A percentile compares a stretch with the other conserved stretches of the same genome.
Conservation (phyloP, 2,797 vertebrate genomes). For the Muscicapa comitata region DNA sequence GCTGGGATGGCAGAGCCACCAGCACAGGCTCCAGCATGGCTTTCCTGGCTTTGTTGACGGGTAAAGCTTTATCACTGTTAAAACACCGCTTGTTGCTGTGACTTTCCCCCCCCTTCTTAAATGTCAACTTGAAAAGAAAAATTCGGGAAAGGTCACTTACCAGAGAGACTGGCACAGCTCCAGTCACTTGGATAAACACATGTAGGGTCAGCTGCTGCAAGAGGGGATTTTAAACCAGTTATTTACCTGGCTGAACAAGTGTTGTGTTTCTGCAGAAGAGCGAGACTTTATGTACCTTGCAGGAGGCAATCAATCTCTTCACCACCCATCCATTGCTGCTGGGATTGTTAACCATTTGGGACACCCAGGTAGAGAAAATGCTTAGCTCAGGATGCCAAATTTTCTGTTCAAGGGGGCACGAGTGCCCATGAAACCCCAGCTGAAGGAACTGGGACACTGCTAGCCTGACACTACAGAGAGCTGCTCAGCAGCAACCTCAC, state of each 20-base stretch:
- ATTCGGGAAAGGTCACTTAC: slow-evolving; percentile 60
- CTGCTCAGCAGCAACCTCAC: not conserved
- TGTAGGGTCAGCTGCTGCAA: slow-evolving; percentile 16
- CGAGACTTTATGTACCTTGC: not conserved
- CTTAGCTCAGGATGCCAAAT: not conserved
- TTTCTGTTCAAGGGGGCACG: not conserved
- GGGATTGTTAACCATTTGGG: not conserved
- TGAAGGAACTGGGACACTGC: not conserved
- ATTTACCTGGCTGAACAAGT: slow-evolving; percentile 28
- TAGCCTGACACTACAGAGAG: not conserved
- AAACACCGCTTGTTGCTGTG: slow-evolving; percentile 15
- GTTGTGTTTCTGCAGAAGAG: not conserved
- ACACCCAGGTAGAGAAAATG: not conserved
- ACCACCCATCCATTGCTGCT: not conserved
- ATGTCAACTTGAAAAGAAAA: slow-evolving; percentile 65
- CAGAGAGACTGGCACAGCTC: slow-evolving; percentile 25
- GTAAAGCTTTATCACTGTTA: slow-evolving; percentile 19
- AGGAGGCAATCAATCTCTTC: not conserved
- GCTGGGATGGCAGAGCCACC: not conserved
- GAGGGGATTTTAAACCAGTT: slow-evolving; percentile 29
- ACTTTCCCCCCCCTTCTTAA: slow-evolving; percentile 32
- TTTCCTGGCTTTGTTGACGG: slow-evolving; percentile 36
- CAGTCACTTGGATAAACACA: slow-evolving; percentile 53
- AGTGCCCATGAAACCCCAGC: not conserved
- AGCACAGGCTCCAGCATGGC: not conserved